These are phyloP conservation scores for Drosophila paramelanica DNA, from an alignment of 2,888 invertebrate species.

Conservation along the genomic window DNA sequence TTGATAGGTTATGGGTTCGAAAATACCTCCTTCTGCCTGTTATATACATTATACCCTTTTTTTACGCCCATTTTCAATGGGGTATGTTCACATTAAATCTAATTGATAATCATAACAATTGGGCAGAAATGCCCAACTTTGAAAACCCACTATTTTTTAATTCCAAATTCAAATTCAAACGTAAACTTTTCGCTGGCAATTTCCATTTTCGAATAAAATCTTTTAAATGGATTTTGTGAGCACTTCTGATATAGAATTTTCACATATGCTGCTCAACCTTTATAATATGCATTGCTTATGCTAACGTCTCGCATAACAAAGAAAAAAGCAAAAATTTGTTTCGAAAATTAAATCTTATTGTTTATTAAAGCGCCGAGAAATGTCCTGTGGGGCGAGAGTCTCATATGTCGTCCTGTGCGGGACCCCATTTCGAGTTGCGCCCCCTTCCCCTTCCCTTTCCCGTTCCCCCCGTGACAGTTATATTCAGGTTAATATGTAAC, in stretches of 20 bases:
- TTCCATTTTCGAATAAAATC: neutral
- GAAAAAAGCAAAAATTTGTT: constrained; percentile 37
- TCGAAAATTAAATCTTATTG: constrained; percentile 60
- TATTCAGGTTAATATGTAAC: constrained; percentile 59
- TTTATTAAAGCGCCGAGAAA: constrained; percentile 52
- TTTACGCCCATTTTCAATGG: no score
- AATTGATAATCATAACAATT: no score
- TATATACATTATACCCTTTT: no score
- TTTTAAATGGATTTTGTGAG: neutral
- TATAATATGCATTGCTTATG: neutral
- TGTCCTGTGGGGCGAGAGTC: constrained; percentile 26
- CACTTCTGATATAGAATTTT: neutral
- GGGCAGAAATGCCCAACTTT: no score
- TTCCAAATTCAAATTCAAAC: no score
- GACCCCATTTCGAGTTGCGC: neutral
- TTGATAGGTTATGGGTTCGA: no score
- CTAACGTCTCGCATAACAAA: constrained; percentile 31
- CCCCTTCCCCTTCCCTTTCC: no score
- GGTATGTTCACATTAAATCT: no score
- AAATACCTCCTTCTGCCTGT: no score
- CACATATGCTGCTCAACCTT: neutral
- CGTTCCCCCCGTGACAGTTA: constrained; percentile 2
- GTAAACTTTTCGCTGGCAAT: no score
- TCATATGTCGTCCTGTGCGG: constrained; percentile 31
- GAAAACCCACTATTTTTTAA: no score